Evolutionary conservation across 2,113 vertebrate species (phyloP), one percentile per base, ranked within the genome.

Genomic region (Reinhardtius hippoglossoides): DNA sequence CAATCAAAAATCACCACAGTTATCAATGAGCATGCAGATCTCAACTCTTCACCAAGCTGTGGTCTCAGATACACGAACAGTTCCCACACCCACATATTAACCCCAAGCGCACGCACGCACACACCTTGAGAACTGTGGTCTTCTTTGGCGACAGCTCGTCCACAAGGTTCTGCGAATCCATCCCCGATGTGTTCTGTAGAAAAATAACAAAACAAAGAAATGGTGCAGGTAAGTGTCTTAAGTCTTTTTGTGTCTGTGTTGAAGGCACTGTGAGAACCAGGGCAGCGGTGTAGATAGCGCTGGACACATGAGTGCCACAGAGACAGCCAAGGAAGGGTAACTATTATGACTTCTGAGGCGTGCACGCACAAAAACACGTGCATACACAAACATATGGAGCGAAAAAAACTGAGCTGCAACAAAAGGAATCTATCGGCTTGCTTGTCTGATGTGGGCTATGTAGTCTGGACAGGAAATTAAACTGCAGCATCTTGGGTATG

Each of bases 131-230:
- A 88, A 98, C 93, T 81, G 97, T 97, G 93, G 91, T 99, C 96
- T 97, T 99, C 96, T 97, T 99, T 95, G 97, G 96, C 91, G 97
- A 97, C 92, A 97, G 94, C 90, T 98, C 97, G 81, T 98, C 97
- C 55, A 92, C 91, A 9, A 92, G 89, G 95, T 96, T 99, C 92
- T 97, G 97, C 90, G 98, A 96, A 92, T 99, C 98, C 97, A 98
- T 98, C 91, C 95, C 96, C 87, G 97, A 97, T 14, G 97, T 97
- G 91, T 96, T 98, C 97, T 99, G 91, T 21, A 46, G 24, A 79
- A 12, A 82, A 57, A 80, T 42, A 54, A 88, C 46, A 90, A 78
- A 82, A 88, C 50, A 90, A 75, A 80, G 46, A 76, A 9, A 67
- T 26, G 9, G 65, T 1, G 13, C 10, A 2, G 24, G 60, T 91